Base-by-base conservation (phyloP, 2,113 vertebrate genomes). In the Corythoichthys intestinalis region DNA sequence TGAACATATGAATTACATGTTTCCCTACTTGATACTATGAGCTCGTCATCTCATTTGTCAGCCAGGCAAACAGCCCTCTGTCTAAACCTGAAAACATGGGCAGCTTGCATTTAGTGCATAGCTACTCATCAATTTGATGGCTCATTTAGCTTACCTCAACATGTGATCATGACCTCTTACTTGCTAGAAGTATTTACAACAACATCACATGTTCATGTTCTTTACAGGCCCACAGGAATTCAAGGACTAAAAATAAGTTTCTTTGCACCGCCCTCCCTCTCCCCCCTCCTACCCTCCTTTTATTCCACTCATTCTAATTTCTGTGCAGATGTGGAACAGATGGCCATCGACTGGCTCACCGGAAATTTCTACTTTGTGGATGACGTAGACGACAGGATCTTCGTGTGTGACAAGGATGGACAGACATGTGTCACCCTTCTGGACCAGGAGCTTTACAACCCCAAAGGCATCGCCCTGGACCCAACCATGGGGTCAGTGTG, bases 311-410 rank as follows among this genome's bases (percentile, higher is more conserved):
- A 3, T 1, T 6, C 15, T 38, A 10, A 58, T 72, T 58, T 82
- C 72, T n/a, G 4, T 78, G 49, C 91, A 99, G 96, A 98, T 28
- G 97, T 98, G 81, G 96, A 99, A 77, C 97, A 99, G 92, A 98
- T 99, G 95, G 97, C 96, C 46, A 96, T 99, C 0, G 97, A 99
- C 84, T 99, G 97, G 97, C 93, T 98, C 53, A 99, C 97, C 0
- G 96, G 96, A 83, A 99, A 99, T 92, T 96, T 99, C 92, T 99
- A 99, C 91, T 99, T 99, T 41, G 96, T 99, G 86, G 97, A 99
- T 64, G 96, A 98, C 81, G 96, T 99, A 1, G 96, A 99, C 0
- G 96, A 99, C 83, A 91, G 96, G 69, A 96, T 99, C 88, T 99
- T 99, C 0, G 96, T 98, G 67, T 99, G 97, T 85, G 95, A 97